Evolutionary conservation across 2,113 vertebrate species (phyloP).

Genomic region (Calcarius ornatus): DNA sequence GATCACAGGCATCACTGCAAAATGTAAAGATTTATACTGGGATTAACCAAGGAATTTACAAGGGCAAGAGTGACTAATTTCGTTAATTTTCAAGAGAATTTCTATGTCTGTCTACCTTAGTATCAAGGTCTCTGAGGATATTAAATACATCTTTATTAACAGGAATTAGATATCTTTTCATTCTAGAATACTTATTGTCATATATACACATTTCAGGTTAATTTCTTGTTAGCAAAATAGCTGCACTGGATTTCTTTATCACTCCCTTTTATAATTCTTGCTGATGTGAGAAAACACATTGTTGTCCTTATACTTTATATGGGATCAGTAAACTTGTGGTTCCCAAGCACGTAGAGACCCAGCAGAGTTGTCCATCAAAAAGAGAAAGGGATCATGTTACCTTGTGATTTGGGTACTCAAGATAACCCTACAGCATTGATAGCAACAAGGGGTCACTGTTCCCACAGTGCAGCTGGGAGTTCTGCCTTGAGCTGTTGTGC

Average conservation of each 20-base stretch:
- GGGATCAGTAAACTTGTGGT: background rate
- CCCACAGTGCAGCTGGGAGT: background rate
- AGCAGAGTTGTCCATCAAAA: slow-evolving; percentile 5
- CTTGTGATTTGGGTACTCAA: background rate
- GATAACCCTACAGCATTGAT: slow-evolving; percentile 14
- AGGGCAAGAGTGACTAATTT: background rate
- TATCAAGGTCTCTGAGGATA: background rate
- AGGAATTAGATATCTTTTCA: background rate
- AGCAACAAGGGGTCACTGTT: background rate
- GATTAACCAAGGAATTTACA: background rate
- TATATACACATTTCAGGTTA: background rate
- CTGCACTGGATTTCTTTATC: background rate
- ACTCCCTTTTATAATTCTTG: background rate
- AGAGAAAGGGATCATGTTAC: background rate
- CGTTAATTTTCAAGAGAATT: background rate
- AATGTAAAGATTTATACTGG: background rate
- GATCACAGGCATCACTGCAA: background rate
- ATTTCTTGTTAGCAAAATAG: background rate
- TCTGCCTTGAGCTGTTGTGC: slow-evolving; percentile 14
- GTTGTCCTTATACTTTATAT: background rate
- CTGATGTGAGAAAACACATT: background rate
- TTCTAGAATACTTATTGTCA: background rate
- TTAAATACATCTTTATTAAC: background rate
- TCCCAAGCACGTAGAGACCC: background rate
- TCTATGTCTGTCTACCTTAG: background rate